Evolutionary conservation across 2,888 invertebrate genomes (phyloP).

Genomic region (Trypoxylon attenuatum): DNA sequence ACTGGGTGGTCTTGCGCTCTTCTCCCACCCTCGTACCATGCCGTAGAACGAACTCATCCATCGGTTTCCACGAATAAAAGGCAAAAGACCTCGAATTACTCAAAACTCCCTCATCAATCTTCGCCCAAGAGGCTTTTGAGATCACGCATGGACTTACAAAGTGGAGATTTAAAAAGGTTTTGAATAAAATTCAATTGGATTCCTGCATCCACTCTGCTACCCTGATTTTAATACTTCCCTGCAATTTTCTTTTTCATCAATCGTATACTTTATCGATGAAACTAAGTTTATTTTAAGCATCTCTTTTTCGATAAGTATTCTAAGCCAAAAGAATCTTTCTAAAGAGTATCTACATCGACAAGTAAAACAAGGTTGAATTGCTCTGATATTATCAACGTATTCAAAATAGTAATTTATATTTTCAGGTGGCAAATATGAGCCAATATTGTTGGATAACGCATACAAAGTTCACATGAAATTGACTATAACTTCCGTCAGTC

Average conservation of each 20-base stretch:
- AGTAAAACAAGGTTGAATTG: background rate
- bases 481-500: constrained; percentile 74
- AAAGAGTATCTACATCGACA: too few relatives aligned
- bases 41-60: background rate
- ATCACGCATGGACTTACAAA: too few relatives aligned
- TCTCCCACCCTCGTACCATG: background rate
- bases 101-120: too few relatives aligned
- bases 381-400: too few relatives aligned
- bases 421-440: constrained; percentile 74
- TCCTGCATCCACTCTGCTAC: too few relatives aligned
- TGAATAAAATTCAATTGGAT: too few relatives aligned
- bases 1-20: background rate
- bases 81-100: too few relatives aligned
- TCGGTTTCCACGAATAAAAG: background rate
- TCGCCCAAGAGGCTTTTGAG: too few relatives aligned
- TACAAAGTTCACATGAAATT: constrained; percentile 77
- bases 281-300: background rate
- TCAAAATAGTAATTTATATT: constrained; percentile 26
- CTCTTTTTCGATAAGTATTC: background rate
- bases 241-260: too few relatives aligned
- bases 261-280: background rate
- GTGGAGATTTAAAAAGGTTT: too few relatives aligned
- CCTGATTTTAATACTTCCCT: too few relatives aligned
- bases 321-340: too few relatives aligned
- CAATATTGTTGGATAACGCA: constrained; percentile 73